Evolutionary conservation across 1,140 invertebrate genomes (phyloP).

Genomic region (Sesamia nonagrioides): DNA sequence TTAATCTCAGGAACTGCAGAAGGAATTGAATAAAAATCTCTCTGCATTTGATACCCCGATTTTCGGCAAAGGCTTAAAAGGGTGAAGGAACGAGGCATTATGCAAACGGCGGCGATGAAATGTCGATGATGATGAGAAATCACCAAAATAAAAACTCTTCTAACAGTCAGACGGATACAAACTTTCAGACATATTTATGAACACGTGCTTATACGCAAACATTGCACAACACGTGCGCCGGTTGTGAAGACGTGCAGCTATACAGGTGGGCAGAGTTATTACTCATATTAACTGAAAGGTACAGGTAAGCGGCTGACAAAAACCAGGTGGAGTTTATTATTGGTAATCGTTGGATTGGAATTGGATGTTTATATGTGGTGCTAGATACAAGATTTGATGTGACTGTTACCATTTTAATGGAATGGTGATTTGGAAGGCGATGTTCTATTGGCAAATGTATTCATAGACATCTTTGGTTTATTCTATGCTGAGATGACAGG

Average conservation of each 20-base stretch:
- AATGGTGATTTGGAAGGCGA: too few species aligned
- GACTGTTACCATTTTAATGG: background rate
- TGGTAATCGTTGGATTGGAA: background rate
- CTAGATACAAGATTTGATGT: background rate
- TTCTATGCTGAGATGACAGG: too few species aligned
- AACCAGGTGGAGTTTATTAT: conserved; percentile 3
- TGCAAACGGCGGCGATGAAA: too few species aligned
- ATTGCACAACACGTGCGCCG: background rate
- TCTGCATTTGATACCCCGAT: too few species aligned
- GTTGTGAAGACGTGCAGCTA: background rate
- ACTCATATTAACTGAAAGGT: background rate
- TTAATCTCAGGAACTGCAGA: too few species aligned
- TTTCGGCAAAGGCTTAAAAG: too few species aligned
- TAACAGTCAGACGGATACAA: background rate
- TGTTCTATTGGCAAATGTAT: too few species aligned
- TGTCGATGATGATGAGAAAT: background rate
- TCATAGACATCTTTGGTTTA: too few species aligned
- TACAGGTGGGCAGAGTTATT: conserved; percentile 1
- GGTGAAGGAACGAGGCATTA: too few species aligned
- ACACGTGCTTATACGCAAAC: conserved; percentile 8
- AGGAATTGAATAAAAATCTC: too few species aligned
- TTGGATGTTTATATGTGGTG: background rate
- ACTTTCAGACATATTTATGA: background rate
- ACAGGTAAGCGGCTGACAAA: background rate
- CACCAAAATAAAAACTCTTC: background rate